Conservation (phyloP, 2,113 vertebrate genomes). For the Pelodiscus sinensis region DNA sequence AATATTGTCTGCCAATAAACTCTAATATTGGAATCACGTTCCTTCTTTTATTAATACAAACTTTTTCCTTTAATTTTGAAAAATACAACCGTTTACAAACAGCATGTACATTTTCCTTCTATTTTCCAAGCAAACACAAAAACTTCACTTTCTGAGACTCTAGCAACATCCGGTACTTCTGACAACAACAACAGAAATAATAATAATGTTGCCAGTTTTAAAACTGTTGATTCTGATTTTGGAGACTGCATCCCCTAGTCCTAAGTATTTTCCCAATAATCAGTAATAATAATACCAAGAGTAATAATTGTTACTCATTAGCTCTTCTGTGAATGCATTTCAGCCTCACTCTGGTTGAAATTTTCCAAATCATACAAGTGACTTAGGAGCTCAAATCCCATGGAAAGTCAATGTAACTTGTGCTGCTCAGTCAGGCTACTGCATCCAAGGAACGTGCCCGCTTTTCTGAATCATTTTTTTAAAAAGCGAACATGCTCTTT, state of each 20-base stretch:
- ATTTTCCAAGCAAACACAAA: too few relatives aligned
- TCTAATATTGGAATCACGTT: too few relatives aligned
- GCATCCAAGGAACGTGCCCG: too few relatives aligned
- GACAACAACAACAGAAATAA: neutral
- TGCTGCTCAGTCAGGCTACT: neutral
- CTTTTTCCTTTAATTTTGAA: too few relatives aligned
- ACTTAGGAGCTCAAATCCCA: neutral
- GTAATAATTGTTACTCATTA: neutral
- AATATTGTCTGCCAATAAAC: too few relatives aligned
- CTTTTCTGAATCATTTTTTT: too few relatives aligned
- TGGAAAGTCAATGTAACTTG: neutral
- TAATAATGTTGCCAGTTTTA: constrained; percentile 6
- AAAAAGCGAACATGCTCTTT: too few relatives aligned
- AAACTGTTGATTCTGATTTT: neutral
- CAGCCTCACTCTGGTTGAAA: neutral
- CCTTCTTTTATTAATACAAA: too few relatives aligned
- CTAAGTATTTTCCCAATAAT: constrained; percentile 6
- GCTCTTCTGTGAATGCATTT: constrained; percentile 16
- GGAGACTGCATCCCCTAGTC: neutral
- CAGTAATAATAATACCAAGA: neutral
- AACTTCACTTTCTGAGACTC: too few relatives aligned
- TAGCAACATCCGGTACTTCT: neutral
- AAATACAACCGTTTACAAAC: too few relatives aligned
- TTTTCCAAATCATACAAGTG: neutral
- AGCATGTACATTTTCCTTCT: too few relatives aligned